Evolutionary conservation across 2,113 vertebrate genomes (phyloP), one percentile per base, ranked within the genome.

Genomic region (Platichthys flesus): DNA sequence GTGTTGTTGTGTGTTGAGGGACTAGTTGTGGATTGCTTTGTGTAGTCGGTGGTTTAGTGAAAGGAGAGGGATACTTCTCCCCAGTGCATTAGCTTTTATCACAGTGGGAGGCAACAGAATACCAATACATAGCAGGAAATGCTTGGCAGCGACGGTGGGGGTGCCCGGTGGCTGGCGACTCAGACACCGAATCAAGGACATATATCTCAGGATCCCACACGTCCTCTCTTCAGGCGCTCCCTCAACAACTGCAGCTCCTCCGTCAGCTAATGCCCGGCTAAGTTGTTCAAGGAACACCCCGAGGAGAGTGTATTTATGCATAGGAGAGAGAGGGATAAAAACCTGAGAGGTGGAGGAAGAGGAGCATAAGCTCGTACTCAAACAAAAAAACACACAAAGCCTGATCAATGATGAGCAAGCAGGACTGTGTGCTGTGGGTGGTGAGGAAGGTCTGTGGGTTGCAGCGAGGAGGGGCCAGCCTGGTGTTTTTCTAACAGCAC

Each of bases 181-280:
- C 80, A 10, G 49, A 85, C 71, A 86, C 85, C 83, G 79, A 85
- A 90, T 86, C 88, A 90, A 90, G 88, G 90, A 91, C 90, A 84
- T 88, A 81, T 87, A 90, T 89, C 88, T 91, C 81, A 80, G 82
- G 88, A 93, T 94, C 91, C 91, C 88, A 90, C 74, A 66, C 54
- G 79, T 79, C 89, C 91, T 92, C 93, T 92, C 90, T 92, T 90
- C 82, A 91, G 81, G 80, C 85, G 26, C 79, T 90, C 84, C 79
- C 69, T 74, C 79, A 42, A 74, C 85, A 89, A 84, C 85, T 58
- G 74, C 77, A 83, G 82, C 52, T 79, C 60, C 67, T 75, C 74
- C 63, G 52, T 73, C 82, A 85, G 88, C 86, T 94, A 93, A 93
- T 90, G 88, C 87, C 84, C 73, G 81, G 85, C 84, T 90, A 90